Base-by-base conservation (phyloP, 2,888 invertebrate genomes). In the Pollenia labialis region DNA sequence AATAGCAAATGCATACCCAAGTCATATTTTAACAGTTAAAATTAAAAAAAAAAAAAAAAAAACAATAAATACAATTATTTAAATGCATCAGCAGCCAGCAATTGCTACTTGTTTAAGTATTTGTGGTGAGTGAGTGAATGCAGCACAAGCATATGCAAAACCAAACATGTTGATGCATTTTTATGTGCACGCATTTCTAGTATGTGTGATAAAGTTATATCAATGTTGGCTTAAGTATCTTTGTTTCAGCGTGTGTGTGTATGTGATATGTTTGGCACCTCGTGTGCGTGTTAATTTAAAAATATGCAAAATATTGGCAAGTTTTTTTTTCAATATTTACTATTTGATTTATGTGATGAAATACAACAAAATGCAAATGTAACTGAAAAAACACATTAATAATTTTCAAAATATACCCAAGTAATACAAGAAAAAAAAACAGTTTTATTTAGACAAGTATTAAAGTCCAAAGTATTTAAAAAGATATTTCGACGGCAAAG, bases 271-370 rank as follows among this genome's bases (percentile, higher is more conserved):
- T 64, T 44, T 54, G 52, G 75, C 75, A 18, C 6, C 11, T 14
- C n/a, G 4, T 56, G 23, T 32, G 14, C 12, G 32, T 32, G 32
- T 32, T 11, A 3, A 23, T 56, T 23, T 2, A 11, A 74, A 58
- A 58, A 46, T 10, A 16, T 76, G 69, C 58, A 60, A 75, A 69
- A 69, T 69, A 75, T 75, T 82, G 81, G 60, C 81, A 75, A 82
- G 58, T 80, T 79, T 42, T 64, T 32, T 50, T 62, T 50, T 16
- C 12, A 74, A 54, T 46, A 66, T 75, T 75, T 52, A 46, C 12
- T 7, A 75, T 75, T 69, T 54, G 60, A 82, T 82, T 82, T 69
- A 76, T 56, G n/a, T 64, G 54, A 58, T 68, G 74, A 74, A 81
- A 74, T 66, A 50, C 10, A 50, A 42, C 14, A 56, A 81, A 56